Evolutionary conservation across 2,113 vertebrate genomes (phyloP), one percentile per base, ranked within the genome.

Genomic region (Labrus mixtus): DNA sequence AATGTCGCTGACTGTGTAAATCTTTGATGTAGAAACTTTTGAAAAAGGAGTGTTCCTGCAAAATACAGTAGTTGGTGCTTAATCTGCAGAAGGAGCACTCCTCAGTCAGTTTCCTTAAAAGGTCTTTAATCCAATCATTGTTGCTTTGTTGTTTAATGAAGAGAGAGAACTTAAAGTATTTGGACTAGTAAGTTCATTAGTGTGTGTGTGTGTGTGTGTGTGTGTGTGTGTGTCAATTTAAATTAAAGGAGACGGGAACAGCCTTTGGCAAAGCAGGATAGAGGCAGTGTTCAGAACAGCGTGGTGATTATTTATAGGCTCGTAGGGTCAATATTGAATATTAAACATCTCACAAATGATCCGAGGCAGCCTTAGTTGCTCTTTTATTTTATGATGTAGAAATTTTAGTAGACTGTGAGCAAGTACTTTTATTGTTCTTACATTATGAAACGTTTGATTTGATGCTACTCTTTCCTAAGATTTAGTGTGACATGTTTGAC

Each of bases 191-290:
- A 15, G 13, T 45, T 45, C 13, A 4, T 45, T 51, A 25, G 61
- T 73, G 68, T 54, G 72, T 68, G 23, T 46, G 61, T 73, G 68
- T 54, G 72, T 68, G 23, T 46, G 65, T 55, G 50, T 56, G 68
- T 36, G 58, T 76, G 56, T 22, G 82, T 43, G 72, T 19, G n/a
- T 79, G 67, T 79, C 60, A 45, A 46, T 43, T 57, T 66, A n/a
- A 20, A 23, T 82, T 70, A 63, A 20, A 63, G 50, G 6, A 45
- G 62, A 68, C 61, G 56, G 41, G 23, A 60, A 17, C 37, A 45
- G 65, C 82, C 65, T n/a, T 6, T 6, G 65, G 69, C 73, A 56
- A 33, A 65, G 25, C n/a, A 64, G 78, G 10, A 13, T 25, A 25
- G 25, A 25, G 25, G 25, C 41, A 12, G 41, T 43, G 41, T 43